phyloP scores from a whole-genome alignment of 2,888 invertebrate genomes.

The Eucera pruinosa region DNA sequence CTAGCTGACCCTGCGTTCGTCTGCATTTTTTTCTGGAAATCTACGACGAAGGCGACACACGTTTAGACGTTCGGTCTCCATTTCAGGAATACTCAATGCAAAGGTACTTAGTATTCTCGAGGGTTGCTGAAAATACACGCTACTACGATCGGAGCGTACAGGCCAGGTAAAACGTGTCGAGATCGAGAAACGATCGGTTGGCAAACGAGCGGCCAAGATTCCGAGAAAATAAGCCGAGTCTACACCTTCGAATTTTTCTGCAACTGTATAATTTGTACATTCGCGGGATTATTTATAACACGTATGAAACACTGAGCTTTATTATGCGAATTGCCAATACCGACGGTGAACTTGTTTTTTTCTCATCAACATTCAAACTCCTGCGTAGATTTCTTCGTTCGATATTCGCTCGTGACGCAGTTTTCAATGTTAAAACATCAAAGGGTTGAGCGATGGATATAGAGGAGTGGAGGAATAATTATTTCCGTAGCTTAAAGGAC shows the following conservation, averaged over 20 bases:
- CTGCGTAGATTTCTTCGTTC: background rate
- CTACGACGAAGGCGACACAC: constrained; percentile 64
- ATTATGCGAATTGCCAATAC: constrained; percentile 1
- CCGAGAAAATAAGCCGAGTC: constrained; percentile 55
- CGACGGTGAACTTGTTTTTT: background rate
- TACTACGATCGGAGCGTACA: constrained; percentile 58
- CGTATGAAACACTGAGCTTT: background rate
- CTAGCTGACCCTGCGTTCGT: background rate
- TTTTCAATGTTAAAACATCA: background rate
- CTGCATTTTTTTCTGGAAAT: constrained; percentile 53
- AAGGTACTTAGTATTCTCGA: constrained; percentile 61
- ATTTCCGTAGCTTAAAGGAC: too few species aligned
- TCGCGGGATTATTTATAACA: background rate
- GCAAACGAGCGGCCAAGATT: constrained; percentile 45
- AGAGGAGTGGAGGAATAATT: too few species aligned
- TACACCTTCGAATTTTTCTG: background rate
- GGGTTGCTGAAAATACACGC: constrained; percentile 58
- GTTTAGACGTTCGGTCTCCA: constrained; percentile 57
- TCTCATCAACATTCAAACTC: background rate
- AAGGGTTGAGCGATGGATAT: too few species aligned
- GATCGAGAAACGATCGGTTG: constrained; percentile 63
- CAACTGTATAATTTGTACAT: constrained; percentile 2
- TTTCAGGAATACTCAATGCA: constrained; percentile 68
- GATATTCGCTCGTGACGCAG: background rate
- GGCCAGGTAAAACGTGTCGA: constrained; percentile 56